Base-by-base conservation (phyloP, 1,140 invertebrate genomes). In the Apocrypta bakeri region DNA sequence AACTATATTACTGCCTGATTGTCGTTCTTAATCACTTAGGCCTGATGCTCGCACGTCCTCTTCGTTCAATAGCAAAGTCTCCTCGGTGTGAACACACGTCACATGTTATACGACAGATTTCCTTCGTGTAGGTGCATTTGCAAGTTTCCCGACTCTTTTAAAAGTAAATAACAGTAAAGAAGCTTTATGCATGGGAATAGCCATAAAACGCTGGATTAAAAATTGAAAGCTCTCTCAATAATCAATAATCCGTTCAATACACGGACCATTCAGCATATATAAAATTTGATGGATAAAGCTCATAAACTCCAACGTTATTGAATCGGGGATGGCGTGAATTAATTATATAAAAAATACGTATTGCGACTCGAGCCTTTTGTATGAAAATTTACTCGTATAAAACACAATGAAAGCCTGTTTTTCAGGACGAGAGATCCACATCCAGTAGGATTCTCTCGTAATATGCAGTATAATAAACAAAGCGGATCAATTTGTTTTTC, bases 1-100 rank as follows among this genome's bases (percentile, higher is more conserved):
- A 72, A 61, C 29, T 68, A 48, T 66, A 68, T 66, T 37, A 33
- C 31, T 25, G 25, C 2, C 12, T 37, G 73, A 81, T 81, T 68
- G 71, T 75, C 37, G 29, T 17, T 33, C 25, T 48, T 33, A 75
- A 81, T 75, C 71, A 61, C 25, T 31, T 12, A 0, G 31, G 4
- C 8, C n/a, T 11, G 66, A 12, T 2, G 27, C 48, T 25, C n/a
- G 21, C 6, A 0, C 2, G 11, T 29, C 17, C 37, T 75, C 1
- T 33, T 75, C n/a, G 14, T 37, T 11, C 37, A 17, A 11, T n/a
- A n/a, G n/a, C n/a, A n/a, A n/a, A n/a, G n/a, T n/a, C n/a, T n/a
- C n/a, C n/a, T n/a, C n/a, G n/a, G n/a, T n/a, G n/a, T n/a, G n/a
- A n/a, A n/a, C n/a, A n/a, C n/a, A n/a, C n/a, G n/a, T n/a, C n/a